Base-by-base conservation (phyloP, 2,797 vertebrate genomes). In the Gila robusta region DNA sequence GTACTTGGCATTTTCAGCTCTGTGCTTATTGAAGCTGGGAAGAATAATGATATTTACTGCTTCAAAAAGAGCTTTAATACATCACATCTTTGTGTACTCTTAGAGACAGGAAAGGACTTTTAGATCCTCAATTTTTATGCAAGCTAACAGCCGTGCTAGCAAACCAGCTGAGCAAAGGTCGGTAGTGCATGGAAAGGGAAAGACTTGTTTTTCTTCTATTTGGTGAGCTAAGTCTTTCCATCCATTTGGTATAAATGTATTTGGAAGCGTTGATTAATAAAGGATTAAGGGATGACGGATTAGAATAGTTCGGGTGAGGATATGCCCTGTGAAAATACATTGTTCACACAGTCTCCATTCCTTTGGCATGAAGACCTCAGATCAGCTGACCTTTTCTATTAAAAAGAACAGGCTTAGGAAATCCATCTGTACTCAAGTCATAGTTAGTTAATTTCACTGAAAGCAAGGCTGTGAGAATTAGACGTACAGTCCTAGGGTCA, bases 31-130 rank as follows among this genome's bases (percentile, higher is more conserved):
- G 85, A 84, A 76, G 78, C 82, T 73, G 64, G 66, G 64, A 87
- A 86, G 88, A 89, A 69, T 89, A 89, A 89, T 87, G 71, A 84
- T 89, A 86, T 89, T 87, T 89, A 89, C 88, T 59, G 39, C 70
- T 69, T 64, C 64, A 81, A 86, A 84, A 44, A n/a, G n/a, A 87
- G 82, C 82, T 81, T 86, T 81, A 84, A 89, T 89, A 82, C 44
- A 89, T 89, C 85, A 87, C 69, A 72, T 52, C 41, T 37, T 11
- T 83, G 74, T 83, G 56, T 67, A 64, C 32, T 64, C 71, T 72
- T 28, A 70, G 41, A 62, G 71, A 74, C 62, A 71, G 73, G 35
- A 62, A 70, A 74, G 26, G 28, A 7, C 54, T 54, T 64, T 86
- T 56, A 81, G 23, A 88, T 79, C 67, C 76, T 79, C 76, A 9